Evolutionary conservation across 2,888 invertebrate species (phyloP), one percentile per base, ranked within the genome.

Genomic region (Antitype chi): DNA sequence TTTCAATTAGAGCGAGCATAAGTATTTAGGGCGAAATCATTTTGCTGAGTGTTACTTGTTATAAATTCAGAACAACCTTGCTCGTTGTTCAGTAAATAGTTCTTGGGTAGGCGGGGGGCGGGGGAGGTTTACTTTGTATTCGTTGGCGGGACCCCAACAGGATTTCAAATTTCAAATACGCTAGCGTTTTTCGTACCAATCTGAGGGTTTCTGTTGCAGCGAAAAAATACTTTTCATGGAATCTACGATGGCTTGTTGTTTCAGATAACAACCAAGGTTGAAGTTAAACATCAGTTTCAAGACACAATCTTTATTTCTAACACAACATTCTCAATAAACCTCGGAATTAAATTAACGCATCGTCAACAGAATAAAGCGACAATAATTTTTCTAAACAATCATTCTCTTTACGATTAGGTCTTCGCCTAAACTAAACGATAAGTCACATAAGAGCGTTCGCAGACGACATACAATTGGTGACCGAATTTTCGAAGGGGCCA

Each of bases 301-400:
- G 94, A 95, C 93, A 95, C 93, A 93, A 92, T 92, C 88, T 95
- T 94, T 93, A 94, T 95, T 94, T 92, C 90, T 94, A 95, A 95
- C 92, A 94, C 94, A 95, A 94, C 91, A 92, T 93, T 92, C 84
- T 90, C 90, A 84, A 88, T 86, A 92, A 91, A 92, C 81, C 73
- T 91, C 84, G 71, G 81, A 90, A 89, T 91, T 87, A 90, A 93
- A 92, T 87, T 28, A 92, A 93, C 87, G 89, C 89, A 90, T 82
- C 67, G 62, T 82, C 43, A 93, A 93, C 88, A 81, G 55, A 92
- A 93, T 85, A 73, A 93, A 93, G 92, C 91, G 81, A 90, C 80
- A 89, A 80, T 80, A 84, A 81, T 70, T 81, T 82, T 86, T 80
- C 84, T 87, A 87, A 87, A 86, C 78, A 82, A 86, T 81, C 38